phyloP scores from a whole-genome alignment of 2,113 vertebrate species.

The Varanus salvator region DNA sequence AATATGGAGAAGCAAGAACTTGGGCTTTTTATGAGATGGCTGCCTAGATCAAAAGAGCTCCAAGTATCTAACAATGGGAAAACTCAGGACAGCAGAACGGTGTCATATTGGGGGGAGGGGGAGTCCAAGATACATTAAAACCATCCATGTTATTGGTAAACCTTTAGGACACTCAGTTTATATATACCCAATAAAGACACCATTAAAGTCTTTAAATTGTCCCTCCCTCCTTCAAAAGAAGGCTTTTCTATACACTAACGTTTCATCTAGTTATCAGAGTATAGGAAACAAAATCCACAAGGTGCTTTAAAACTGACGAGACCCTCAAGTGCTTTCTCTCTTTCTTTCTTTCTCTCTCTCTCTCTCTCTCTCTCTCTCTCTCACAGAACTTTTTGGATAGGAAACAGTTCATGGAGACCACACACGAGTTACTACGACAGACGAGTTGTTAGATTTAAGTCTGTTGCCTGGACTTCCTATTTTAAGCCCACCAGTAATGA shows the following conservation, averaged over 20 bases:
- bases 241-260: constrained; percentile 84
- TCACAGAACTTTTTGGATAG: constrained; percentile 76
- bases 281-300: constrained; percentile 86
- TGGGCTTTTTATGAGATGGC: constrained; percentile 70
- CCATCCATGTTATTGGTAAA: constrained; percentile 83
- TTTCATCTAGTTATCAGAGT: constrained; percentile 84
- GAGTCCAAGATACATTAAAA: constrained; percentile 74
- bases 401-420: constrained; percentile 84
- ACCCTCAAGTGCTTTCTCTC: constrained; percentile 88
- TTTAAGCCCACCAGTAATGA: constrained; percentile 57
- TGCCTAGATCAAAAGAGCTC: constrained; percentile 71
- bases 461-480: constrained; percentile 78
- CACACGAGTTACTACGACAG: constrained; percentile 83
- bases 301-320: constrained; percentile 87
- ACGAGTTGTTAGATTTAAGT: constrained; percentile 80
- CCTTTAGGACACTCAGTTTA: constrained; percentile 82
- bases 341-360: constrained; percentile 68
- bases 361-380: constrained; percentile 60
- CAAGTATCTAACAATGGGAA: constrained; percentile 71
- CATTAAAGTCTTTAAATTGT: constrained; percentile 81
- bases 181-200: constrained; percentile 82
- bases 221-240: constrained; percentile 77
- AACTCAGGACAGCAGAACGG: constrained; percentile 77
- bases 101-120: constrained; percentile 53
- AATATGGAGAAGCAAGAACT: constrained; percentile 72